These are phyloP conservation scores for Cassiopea andromeda DNA, from an alignment of 30 jellyfish, hydroid and myxozoan species.

Conservation along the genomic window DNA sequence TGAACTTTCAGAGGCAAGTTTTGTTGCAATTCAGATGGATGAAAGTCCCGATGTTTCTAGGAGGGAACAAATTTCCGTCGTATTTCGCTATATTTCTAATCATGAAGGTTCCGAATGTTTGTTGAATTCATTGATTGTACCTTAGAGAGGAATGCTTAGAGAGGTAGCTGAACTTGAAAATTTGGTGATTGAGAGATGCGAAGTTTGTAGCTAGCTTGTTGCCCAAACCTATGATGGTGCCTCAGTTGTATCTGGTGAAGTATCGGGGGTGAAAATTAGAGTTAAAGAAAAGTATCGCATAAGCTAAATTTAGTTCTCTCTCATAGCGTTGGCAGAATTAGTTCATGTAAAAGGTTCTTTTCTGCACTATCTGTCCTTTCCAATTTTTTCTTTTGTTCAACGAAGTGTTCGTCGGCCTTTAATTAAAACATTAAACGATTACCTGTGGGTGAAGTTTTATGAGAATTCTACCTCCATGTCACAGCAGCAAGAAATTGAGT, in stretches of 20 bases:
- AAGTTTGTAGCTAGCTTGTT: slow-evolving; percentile 46
- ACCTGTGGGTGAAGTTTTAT: neutral
- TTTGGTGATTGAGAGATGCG: neutral
- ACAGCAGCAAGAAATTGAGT: neutral
- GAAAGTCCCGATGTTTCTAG: slow-evolving; percentile 61
- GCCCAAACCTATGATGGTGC: slow-evolving; percentile 58
- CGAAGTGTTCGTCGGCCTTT: slow-evolving; percentile 39
- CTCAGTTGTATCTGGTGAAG: slow-evolving; percentile 38
- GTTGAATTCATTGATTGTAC: slow-evolving; percentile 35
- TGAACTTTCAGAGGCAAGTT: slow-evolving; percentile 52
- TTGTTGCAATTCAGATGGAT: slow-evolving; percentile 51
- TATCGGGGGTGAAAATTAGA: slow-evolving; percentile 14
- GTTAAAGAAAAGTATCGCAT: slow-evolving; percentile 40
- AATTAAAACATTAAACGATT: neutral
- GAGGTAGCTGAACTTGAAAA: slow-evolving; percentile 8
- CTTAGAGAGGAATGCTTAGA: slow-evolving; percentile 14
- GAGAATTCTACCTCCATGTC: slow-evolving; percentile 15
- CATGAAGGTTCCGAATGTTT: slow-evolving; percentile 8
- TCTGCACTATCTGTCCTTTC: slow-evolving; percentile 24
- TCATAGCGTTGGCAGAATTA: neutral
- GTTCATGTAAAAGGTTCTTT: slow-evolving; percentile 23
- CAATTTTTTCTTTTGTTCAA: slow-evolving; percentile 23
- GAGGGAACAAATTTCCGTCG: slow-evolving; percentile 41
- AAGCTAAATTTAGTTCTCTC: slow-evolving; percentile 35
- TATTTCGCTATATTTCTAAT: slow-evolving; percentile 32